Conservation (phyloP, 1,140 invertebrate species). For the Lithobius niger region DNA sequence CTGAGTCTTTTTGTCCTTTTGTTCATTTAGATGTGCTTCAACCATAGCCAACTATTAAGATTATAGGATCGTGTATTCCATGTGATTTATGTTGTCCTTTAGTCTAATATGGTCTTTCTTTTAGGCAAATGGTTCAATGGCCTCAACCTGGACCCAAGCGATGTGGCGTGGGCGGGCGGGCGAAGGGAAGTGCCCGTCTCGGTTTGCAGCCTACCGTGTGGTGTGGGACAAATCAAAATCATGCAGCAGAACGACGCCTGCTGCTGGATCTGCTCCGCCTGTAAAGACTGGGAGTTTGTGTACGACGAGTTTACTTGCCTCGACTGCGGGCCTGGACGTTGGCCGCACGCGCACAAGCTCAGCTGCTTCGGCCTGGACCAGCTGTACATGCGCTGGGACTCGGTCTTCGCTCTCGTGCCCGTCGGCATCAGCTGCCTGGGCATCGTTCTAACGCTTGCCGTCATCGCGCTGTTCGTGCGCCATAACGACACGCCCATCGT, state of each 20-base stretch:
- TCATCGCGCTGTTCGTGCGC: conserved; percentile 33
- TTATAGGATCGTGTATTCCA: too few species aligned
- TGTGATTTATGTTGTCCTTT: too few species aligned
- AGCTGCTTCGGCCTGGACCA: conserved; percentile 31
- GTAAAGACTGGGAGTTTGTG: conserved; percentile 43
- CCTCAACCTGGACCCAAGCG: conserved; percentile 40
- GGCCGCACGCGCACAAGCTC: conserved; percentile 32
- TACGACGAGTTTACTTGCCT: conserved; percentile 42
- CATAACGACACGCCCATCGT: conserved; percentile 34
- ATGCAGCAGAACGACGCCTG: conserved; percentile 37
- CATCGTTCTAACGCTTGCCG: conserved; percentile 36
- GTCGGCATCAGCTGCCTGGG: conserved; percentile 39
- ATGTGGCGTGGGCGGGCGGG: conserved; percentile 28
- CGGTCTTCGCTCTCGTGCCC: conserved; percentile 41
- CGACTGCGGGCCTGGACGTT: conserved; percentile 39
- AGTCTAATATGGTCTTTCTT: conserved; percentile 12
- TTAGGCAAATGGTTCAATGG: conserved; percentile 30
- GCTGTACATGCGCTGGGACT: conserved; percentile 44
- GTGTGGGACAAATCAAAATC: conserved; percentile 52
- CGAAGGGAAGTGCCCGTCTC: conserved; percentile 40
- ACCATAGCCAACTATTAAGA: too few species aligned
- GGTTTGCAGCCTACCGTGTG: conserved; percentile 51
- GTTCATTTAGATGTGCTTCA: too few species aligned
- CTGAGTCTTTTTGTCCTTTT: too few species aligned
- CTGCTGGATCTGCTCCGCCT: conserved; percentile 41